Conservation (phyloP, 2,797 vertebrate genomes). For the Sylvia borin region DNA sequence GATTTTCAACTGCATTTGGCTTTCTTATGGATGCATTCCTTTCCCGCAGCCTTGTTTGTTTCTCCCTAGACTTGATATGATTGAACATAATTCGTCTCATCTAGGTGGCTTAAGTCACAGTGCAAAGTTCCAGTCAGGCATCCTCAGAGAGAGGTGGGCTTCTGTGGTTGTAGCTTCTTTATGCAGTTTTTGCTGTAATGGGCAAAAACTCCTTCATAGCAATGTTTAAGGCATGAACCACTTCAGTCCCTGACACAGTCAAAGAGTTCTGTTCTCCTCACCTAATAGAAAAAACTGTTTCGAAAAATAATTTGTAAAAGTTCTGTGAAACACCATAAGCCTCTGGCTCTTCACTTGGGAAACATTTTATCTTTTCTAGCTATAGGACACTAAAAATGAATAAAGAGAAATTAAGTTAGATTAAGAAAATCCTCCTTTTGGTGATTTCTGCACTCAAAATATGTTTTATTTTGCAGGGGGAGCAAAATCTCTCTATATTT, state of each 20-base stretch:
- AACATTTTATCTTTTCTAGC: not conserved
- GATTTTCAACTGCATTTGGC: not conserved
- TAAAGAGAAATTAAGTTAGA: not conserved
- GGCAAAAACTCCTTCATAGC: not conserved
- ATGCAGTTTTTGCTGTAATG: not conserved
- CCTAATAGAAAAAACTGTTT: not conserved
- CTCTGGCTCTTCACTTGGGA: not conserved
- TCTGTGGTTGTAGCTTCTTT: not conserved
- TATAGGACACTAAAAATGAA: not conserved
- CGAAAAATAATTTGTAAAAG: not conserved
- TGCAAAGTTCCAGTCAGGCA: not conserved
- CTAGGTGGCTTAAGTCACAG: rapidly evolving
- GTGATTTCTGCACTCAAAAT: not conserved
- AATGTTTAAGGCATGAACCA: not conserved
- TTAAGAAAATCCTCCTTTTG: not conserved
- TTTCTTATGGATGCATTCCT: not conserved
- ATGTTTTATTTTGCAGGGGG: not conserved
- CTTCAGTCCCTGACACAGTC: not conserved
- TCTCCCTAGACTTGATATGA: not conserved
- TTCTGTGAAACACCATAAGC: not conserved
- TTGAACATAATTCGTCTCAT: not conserved
- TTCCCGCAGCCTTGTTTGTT: not conserved
- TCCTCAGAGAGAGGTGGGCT: not conserved
- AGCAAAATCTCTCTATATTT: not conserved
- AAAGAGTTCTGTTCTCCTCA: not conserved